Conservation (phyloP, 2,888 invertebrate species). For the Drosophila kokeensis region DNA sequence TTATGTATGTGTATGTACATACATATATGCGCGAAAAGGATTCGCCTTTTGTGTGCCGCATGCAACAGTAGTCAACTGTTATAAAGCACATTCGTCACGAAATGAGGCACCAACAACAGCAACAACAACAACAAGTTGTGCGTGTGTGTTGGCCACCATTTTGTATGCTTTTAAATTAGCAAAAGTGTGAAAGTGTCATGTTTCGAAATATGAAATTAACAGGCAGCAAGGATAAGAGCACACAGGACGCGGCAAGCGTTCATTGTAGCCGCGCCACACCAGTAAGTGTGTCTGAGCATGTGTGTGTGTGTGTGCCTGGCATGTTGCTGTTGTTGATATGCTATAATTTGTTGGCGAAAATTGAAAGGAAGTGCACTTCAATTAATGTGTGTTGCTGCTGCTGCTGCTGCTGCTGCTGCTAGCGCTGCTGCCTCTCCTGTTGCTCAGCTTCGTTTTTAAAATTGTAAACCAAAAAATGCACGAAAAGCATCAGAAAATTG, state of each 20-base stretch:
- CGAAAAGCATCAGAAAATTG: slow-evolving; percentile 5
- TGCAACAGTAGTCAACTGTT: slow-evolving; percentile 60
- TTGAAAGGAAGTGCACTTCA: slow-evolving; percentile 80
- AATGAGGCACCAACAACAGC: slow-evolving; percentile 46
- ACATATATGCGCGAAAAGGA: slow-evolving; percentile 61
- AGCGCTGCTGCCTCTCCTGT: slow-evolving; percentile 10
- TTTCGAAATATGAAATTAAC: slow-evolving; percentile 82
- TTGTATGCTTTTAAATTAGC: slow-evolving; percentile 83
- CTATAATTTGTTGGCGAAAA: slow-evolving; percentile 71
- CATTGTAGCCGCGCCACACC: slow-evolving; percentile 18
- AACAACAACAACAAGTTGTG: slow-evolving; percentile 44
- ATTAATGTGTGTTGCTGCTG: slow-evolving; percentile 51
- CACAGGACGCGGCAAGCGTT: slow-evolving; percentile 19
- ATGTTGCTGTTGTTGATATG: slow-evolving; percentile 59
- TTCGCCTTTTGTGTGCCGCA: slow-evolving; percentile 57
- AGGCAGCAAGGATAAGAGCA: slow-evolving; percentile 35
- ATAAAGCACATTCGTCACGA: slow-evolving; percentile 76
- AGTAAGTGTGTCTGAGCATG: background rate
- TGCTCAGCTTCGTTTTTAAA: slow-evolving; percentile 15
- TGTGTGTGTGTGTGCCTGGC: slow-evolving; percentile 5
- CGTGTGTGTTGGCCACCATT: slow-evolving; percentile 74
- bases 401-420: slow-evolving; percentile 14
- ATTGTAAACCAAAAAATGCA: slow-evolving; percentile 13
- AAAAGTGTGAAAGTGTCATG: slow-evolving; percentile 83
- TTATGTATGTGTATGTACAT: background rate